Conservation (phyloP, 2,888 invertebrate genomes). For the Archips crataeganus region DNA sequence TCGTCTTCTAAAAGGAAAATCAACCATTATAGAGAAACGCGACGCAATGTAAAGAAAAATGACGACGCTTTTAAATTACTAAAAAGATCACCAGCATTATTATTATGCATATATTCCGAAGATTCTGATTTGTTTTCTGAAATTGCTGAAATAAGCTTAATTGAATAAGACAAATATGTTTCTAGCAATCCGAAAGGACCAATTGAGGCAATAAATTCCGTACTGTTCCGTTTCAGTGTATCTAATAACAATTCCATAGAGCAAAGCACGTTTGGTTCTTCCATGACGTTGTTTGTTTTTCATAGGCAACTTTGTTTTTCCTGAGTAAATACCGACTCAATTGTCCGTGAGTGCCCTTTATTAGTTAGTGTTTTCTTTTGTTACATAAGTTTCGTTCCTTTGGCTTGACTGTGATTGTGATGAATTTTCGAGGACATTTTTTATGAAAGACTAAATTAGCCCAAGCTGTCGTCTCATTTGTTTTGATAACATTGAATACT, state of each 20-base stretch:
- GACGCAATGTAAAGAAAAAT: no score
- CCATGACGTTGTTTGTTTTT: background rate
- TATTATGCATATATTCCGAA: no score
- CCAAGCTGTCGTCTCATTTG: background rate
- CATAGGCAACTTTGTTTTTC: background rate
- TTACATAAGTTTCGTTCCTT: background rate
- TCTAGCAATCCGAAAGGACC: background rate
- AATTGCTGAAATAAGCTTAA: no score
- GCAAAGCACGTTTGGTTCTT: background rate
- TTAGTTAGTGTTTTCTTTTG: background rate
- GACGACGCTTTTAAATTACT: no score
- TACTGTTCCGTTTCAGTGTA: background rate
- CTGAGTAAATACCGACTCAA: background rate
- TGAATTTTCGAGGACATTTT: background rate
- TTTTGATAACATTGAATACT: background rate
- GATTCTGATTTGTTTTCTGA: background rate
- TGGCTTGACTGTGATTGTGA: background rate
- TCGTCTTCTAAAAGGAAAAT: no score
- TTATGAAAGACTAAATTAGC: background rate
- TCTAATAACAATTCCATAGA: background rate
- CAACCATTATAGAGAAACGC: no score
- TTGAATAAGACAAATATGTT: background rate
- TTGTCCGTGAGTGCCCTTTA: background rate
- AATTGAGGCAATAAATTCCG: background rate
- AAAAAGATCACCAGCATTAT: no score